Percentiles rank a stretch among this genome's conserved stretches.
Conservation (phyloP, 2,797 vertebrate species). For the Karalla daura region DNA sequence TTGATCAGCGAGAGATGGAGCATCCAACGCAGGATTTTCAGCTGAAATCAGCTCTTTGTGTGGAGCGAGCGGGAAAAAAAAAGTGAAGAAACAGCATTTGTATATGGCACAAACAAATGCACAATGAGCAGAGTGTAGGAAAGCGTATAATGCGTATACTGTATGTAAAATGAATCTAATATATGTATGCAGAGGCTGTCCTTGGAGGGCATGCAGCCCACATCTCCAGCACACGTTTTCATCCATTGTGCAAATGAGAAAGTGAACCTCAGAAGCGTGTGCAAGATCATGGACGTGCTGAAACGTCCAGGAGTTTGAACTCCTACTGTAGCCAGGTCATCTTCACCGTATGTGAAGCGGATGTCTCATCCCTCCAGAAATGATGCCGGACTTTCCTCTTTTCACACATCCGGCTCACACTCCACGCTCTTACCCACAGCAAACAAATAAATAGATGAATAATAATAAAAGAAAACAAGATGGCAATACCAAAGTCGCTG, state of each 20-base stretch:
- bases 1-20: conserved; percentile 42
- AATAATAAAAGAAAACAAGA: too few relatives aligned
- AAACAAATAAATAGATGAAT: too few relatives aligned
- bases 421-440: too few relatives aligned
- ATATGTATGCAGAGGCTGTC: conserved; percentile 24
- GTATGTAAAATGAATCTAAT: conserved; percentile 37
- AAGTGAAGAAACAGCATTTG: conserved; percentile 30
- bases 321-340: conserved; percentile 2
- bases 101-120: conserved; percentile 12
- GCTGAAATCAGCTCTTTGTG: conserved; percentile 58
- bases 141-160: conserved; percentile 28
- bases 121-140: conserved; percentile 15
- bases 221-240: too few relatives aligned
- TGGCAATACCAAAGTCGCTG: too few relatives aligned
- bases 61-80: background rate
- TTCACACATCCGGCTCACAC: too few relatives aligned
- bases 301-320: conserved; percentile 18
- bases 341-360: background rate
- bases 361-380: conserved; percentile 14
- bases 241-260: conserved; percentile 22
- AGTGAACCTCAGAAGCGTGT: background rate
- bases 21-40: conserved; percentile 21
- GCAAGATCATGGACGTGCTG: background rate
- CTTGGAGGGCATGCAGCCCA: conserved; percentile 14
- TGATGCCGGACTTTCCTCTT: background rate